phyloP scores from a whole-genome alignment of 2,113 vertebrate species.

The Oreamnos americanus region DNA sequence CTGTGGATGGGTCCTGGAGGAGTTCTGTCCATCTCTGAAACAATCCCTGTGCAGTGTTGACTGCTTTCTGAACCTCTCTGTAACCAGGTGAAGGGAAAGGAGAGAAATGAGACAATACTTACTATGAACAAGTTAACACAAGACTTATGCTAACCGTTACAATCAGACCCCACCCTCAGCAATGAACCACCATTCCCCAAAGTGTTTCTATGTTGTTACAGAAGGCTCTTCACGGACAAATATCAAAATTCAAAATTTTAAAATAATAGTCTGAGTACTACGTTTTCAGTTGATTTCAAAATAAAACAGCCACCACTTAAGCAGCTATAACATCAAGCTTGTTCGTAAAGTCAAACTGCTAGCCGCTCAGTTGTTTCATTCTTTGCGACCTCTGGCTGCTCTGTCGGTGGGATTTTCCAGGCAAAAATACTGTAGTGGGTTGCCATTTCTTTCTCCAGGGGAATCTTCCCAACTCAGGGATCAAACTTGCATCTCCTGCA shows the following conservation, averaged over 20 bases:
- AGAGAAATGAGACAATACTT: not conserved
- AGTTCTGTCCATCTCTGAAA: conserved; percentile 96
- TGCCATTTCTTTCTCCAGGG: not conserved
- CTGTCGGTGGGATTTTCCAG: not conserved
- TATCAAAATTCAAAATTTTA: conserved; percentile 3
- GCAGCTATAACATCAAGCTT: not conserved
- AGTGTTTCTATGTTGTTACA: not conserved
- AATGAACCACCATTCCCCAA: not conserved
- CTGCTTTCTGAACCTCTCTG: conserved; percentile 98
- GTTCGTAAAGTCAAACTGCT: not conserved
- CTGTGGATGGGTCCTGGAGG: conserved; percentile 87
- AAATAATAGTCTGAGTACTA: not conserved
- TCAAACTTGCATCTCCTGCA: not conserved
- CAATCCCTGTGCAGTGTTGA: conserved; percentile 94
- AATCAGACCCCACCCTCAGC: not conserved
- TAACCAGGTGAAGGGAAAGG: not conserved
- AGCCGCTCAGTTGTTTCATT: not conserved
- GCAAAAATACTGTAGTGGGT: not conserved
- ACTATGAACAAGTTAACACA: not conserved
- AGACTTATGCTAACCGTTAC: not conserved
- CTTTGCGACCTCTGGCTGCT: not conserved
- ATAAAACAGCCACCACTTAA: conserved; percentile 32
- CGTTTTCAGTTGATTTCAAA: conserved; percentile 18
- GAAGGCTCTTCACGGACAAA: not conserved
- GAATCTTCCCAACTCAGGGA: not conserved